A percentile compares a stretch with the other conserved stretches of the same genome.
Conservation (phyloP, 2,113 vertebrate species). For the Nymphicus hollandicus region DNA sequence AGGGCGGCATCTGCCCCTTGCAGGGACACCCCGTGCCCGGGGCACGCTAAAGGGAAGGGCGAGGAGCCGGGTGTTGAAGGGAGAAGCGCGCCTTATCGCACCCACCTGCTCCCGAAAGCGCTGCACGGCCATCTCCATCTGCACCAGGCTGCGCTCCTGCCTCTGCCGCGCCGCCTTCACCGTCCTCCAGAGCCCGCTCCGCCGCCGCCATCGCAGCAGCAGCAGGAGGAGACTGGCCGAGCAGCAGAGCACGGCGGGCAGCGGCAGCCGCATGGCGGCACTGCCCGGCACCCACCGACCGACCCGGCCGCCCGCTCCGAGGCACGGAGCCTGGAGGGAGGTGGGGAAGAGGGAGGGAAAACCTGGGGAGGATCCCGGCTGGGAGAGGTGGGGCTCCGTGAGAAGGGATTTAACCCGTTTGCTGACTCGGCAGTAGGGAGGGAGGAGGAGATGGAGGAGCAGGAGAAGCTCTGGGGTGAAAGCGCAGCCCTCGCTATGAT, state of each 20-base stretch:
- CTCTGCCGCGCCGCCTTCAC: conserved; percentile 2
- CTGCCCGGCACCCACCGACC: not conserved
- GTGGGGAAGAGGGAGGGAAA: not conserved
- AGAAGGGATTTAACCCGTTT: not conserved
- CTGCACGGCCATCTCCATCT: not conserved
- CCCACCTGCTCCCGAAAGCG: conserved; percentile 54
- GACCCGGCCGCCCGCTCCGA: not conserved
- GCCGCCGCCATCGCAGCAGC: conserved; percentile 30
- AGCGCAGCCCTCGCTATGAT: not conserved
- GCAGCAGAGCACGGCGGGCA: not conserved
- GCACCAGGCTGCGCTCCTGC: conserved; percentile 37
- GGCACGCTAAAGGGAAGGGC: accelerated
- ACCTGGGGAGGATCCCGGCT: not conserved
- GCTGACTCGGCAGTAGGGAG: not conserved
- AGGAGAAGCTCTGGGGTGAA: not conserved
- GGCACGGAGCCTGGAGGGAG: not conserved
- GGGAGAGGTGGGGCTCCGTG: not conserved
- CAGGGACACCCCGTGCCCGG: not conserved
- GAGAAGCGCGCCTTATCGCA: not conserved
- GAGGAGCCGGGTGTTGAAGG: not conserved
- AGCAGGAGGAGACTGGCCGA: conserved; percentile 11
- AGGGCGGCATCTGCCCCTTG: not conserved
- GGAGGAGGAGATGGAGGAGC: not conserved
- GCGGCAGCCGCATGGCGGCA: not conserved
- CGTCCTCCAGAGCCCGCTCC: not conserved